Percentiles rank a stretch among this genome's conserved stretches.
phyloP scores from a whole-genome alignment of 2,888 invertebrate genomes.

The Tryphoninae sp. region DNA sequence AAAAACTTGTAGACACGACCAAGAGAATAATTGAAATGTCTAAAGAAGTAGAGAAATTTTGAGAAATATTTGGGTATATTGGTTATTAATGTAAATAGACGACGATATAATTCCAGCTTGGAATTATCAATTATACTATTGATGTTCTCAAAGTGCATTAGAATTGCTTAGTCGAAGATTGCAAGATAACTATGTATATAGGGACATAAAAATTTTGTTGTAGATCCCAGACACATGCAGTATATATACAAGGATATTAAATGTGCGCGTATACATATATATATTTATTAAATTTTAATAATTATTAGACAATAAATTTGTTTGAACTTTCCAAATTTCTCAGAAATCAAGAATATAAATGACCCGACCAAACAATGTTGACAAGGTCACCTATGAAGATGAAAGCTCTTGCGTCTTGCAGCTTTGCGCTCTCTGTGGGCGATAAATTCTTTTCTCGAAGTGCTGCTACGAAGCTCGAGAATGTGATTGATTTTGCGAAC shows the following conservation, averaged over 20 bases:
- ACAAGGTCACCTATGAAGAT: conserved; percentile 79
- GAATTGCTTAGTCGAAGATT: neutral
- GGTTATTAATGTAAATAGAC: neutral
- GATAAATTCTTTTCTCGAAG: conserved; percentile 91
- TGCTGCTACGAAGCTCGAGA: conserved; percentile 90
- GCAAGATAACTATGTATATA: neutral
- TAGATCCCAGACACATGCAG: neutral
- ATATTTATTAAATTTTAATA: conserved; percentile 34
- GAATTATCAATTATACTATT: neutral
- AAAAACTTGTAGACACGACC: conserved; percentile 58
- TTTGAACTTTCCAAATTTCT: conserved; percentile 65
- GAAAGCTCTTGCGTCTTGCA: conserved; percentile 85
- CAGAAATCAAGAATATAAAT: conserved; percentile 69
- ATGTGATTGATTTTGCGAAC: conserved; percentile 94
- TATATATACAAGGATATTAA: neutral
- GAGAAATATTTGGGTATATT: neutral
- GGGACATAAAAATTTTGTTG: conserved; percentile 5
- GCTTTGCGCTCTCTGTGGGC: conserved; percentile 88
- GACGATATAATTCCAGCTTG: neutral
- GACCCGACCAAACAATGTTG: conserved; percentile 19
- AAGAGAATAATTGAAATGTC: conserved; percentile 64
- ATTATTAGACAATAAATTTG: conserved; percentile 39
- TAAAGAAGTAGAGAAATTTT: neutral
- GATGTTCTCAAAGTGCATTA: neutral
- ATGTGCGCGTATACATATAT: conserved; percentile 17